These are phyloP conservation scores for Drosophila antonietae DNA, from an alignment of 2,888 invertebrate species.

Conservation along the genomic window DNA sequence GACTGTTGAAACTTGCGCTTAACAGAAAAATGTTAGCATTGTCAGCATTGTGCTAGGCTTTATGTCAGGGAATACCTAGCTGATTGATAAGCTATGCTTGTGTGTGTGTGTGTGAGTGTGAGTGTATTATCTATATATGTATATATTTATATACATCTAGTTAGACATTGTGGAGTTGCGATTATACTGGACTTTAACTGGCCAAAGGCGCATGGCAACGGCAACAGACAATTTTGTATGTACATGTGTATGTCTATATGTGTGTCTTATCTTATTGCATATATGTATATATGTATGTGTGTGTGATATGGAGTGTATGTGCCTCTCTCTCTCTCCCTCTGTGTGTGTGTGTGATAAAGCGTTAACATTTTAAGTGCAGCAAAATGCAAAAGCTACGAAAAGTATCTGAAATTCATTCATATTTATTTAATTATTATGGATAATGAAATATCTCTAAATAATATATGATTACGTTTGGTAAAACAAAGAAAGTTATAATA, in stretches of 20 bases:
- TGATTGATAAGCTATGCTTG: constrained; percentile 39
- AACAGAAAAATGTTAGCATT: constrained; percentile 7
- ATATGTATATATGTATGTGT: constrained; percentile 23
- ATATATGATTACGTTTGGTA: not conserved
- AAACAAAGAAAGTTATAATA: not conserved
- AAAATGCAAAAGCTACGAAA: constrained; percentile 23
- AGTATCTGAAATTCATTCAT: constrained; percentile 1
- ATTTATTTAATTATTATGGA: not conserved
- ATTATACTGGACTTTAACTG: constrained; percentile 16
- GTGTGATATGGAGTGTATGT: constrained; percentile 25
- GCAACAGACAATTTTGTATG: constrained; percentile 8
- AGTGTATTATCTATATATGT: not conserved
- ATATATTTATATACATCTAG: not conserved
- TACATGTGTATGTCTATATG: not conserved
- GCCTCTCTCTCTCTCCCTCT: not conserved
- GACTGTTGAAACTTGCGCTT: not conserved
- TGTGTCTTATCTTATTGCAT: constrained; percentile 34
- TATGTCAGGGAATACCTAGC: constrained; percentile 25
- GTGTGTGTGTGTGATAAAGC: constrained; percentile 27
- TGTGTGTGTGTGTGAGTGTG: not conserved
- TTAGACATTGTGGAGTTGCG: not conserved
- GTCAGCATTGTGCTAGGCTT: constrained; percentile 53
- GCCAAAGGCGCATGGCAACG: constrained; percentile 46
- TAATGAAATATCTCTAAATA: not conserved
- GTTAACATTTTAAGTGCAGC: constrained; percentile 42